These are phyloP conservation scores for Stegodyphus mimosarum DNA, from an alignment of 1,140 invertebrate species.

Conservation along the genomic window DNA sequence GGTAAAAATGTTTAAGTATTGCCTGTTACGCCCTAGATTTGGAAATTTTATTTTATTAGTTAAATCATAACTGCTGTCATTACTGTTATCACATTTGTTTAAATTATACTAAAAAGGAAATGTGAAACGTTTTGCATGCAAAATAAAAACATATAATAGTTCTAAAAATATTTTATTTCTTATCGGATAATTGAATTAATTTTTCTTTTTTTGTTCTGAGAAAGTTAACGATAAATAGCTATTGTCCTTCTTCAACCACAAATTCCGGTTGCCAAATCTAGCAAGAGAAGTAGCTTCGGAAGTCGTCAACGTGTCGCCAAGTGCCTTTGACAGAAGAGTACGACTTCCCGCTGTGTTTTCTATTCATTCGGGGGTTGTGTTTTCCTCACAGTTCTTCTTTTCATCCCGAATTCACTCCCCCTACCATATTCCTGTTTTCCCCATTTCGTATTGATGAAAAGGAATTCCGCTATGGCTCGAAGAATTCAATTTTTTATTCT, in stretches of 20 bases:
- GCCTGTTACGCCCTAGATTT: too few species aligned
- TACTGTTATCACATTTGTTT: too few species aligned
- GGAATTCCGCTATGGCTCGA: constrained; percentile 41
- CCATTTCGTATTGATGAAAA: constrained; percentile 42
- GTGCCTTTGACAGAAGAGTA: constrained; percentile 45
- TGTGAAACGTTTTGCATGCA: too few species aligned
- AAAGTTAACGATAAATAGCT: too few species aligned
- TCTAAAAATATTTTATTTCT: too few species aligned
- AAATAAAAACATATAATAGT: too few species aligned
- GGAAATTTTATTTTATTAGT: too few species aligned
- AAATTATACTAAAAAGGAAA: too few species aligned
- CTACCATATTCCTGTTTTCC: constrained; percentile 11
- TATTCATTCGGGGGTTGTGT: constrained; percentile 32
- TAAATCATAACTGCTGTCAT: too few species aligned
- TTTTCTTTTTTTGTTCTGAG: too few species aligned
- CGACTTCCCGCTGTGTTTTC: constrained; percentile 41
- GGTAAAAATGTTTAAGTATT: too few species aligned
- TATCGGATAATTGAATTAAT: too few species aligned
- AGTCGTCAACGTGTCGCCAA: constrained; percentile 50
- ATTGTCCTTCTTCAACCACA: background rate
- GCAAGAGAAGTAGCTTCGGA: constrained; percentile 42
- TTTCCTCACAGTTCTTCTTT: constrained; percentile 12
- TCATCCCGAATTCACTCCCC: background rate
- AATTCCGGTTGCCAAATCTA: constrained; percentile 36
- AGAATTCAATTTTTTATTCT: constrained; percentile 28